These are phyloP conservation scores for Hirudinaria manillensis DNA, from an alignment of 2,888 invertebrate species.

Conservation along the genomic window DNA sequence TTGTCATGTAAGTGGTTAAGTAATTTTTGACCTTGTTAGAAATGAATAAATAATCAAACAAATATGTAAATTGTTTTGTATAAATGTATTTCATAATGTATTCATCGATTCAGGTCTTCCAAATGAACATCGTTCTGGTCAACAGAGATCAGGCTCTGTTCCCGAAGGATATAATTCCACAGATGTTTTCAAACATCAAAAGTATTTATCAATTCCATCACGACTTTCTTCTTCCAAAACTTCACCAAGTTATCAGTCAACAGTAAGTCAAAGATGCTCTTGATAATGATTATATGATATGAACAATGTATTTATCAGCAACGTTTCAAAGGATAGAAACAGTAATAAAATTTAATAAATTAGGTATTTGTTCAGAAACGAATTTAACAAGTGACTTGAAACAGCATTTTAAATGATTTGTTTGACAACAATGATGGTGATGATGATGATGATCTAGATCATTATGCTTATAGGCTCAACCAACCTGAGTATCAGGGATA, in stretches of 20 bases:
- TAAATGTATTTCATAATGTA: no score
- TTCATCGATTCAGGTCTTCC: conserved; percentile 56
- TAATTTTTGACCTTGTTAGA: no score
- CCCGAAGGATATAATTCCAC: conserved; percentile 60
- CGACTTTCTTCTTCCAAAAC: conserved; percentile 61
- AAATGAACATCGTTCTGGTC: conserved; percentile 61
- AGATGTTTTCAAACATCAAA: conserved; percentile 64
- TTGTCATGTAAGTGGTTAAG: no score
- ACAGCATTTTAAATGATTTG: neutral
- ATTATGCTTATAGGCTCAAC: no score
- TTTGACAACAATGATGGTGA: conserved; percentile 27
- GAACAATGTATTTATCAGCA: neutral
- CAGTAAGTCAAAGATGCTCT: conserved; percentile 27
- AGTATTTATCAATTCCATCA: conserved; percentile 64
- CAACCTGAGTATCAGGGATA: no score
- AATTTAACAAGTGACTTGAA: no score
- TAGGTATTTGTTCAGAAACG: no score
- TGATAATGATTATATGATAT: conserved; percentile 28
- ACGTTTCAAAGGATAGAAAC: no score
- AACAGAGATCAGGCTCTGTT: conserved; percentile 61
- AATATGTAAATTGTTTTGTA: no score
- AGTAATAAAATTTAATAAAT: no score
- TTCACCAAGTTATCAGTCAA: conserved; percentile 55
- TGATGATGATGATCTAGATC: conserved; percentile 34
- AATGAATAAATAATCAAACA: no score